Base-by-base conservation (phyloP, 2,797 vertebrate species). In the Lerista edwardsae region DNA sequence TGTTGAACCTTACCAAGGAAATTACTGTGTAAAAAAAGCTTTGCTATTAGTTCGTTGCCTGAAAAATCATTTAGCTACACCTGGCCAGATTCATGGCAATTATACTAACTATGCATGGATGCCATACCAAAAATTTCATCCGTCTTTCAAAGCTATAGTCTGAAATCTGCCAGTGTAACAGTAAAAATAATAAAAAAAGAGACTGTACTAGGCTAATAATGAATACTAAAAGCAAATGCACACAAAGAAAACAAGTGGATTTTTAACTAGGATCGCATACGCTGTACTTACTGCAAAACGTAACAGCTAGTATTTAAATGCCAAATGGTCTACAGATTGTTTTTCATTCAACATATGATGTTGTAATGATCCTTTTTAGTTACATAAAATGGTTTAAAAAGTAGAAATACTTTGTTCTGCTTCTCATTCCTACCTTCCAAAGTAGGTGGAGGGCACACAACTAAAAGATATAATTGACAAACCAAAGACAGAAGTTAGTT, bases 1-100 rank as follows among this genome's bases (percentile, higher is more conserved):
- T 95, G 92, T 92, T 96, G 94, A 96, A 96, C 86, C 95, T 95
- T 93, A 93, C 93, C 93, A 95, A 95, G 94, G 85, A 97, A 95
- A 96, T 96, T 92, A 93, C 93, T 93, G 90, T 93, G 92, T 90
- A 94, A 96, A 95, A 96, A 95, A 95, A 93, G 84, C 93, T 94
- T 91, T 91, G 69, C 86, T 94, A 91, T 94, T 91, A 95, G 89
- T 93, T 95, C 90, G 92, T 91, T 95, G 87, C 91, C 93, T 94
- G 91, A 93, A 94, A 95, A 74, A 85, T 91, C 92, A 29, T 91
- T 94, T 94, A 94, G 93, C 90, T 91, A 95, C 94, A 96, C 93
- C 95, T 96, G 96, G 94, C 84, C 93, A 96, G 92, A 94, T 91
- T 91, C 86, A 88, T 90, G 83, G 75, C 90, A 94, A 93, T 95